These are phyloP conservation scores for Norana najaformis DNA, from an alignment of 2,888 invertebrate genomes.

Conservation along the genomic window DNA sequence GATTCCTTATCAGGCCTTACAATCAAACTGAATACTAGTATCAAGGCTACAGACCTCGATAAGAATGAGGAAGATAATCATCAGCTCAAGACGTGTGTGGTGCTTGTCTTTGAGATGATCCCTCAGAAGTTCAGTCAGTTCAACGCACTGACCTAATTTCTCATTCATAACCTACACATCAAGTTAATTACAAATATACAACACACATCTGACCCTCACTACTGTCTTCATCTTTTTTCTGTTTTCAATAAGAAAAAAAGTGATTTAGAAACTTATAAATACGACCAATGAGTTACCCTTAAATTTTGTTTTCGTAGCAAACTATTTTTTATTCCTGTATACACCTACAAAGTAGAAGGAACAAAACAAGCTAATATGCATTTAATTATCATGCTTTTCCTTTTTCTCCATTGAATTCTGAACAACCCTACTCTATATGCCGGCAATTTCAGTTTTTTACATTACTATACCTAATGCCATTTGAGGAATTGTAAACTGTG, in stretches of 20 bases:
- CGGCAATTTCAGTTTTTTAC: neutral
- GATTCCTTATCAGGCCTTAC: neutral
- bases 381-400: no score
- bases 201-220: no score
- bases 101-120: slow-evolving; percentile 88
- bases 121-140: slow-evolving; percentile 84
- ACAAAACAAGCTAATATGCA: no score
- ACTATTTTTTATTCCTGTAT: no score
- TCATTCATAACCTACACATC: slow-evolving; percentile 84
- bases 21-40: neutral
- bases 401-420: no score
- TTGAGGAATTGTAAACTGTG: neutral
- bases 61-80: slow-evolving; percentile 92
- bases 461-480: neutral
- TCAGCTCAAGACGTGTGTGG: slow-evolving; percentile 91
- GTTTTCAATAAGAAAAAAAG: no score
- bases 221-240: no score
- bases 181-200: slow-evolving; percentile 21
- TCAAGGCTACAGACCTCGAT: slow-evolving; percentile 74
- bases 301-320: no score
- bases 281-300: no score
- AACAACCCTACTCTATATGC: neutral
- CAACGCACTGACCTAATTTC: slow-evolving; percentile 89
- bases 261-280: no score
- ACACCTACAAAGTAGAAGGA: no score